A percentile compares a stretch with the other conserved stretches of the same genome.
Evolutionary conservation across 2,888 invertebrate genomes (phyloP).

Genomic region (Clusia tigrina): DNA sequence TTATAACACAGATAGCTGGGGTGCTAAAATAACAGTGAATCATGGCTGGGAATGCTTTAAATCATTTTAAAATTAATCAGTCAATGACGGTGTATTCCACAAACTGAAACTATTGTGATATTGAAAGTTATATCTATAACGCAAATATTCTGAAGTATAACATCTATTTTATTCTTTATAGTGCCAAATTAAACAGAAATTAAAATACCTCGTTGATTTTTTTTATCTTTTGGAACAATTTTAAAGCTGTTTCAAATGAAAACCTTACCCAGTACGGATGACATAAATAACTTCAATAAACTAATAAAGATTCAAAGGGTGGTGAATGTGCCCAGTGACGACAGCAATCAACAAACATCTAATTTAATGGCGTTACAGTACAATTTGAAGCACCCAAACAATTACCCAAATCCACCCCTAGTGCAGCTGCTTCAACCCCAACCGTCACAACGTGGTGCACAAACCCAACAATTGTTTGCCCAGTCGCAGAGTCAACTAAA

Average conservation of each 20-base stretch:
- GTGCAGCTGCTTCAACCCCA: conserved; percentile 31
- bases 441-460: conserved; percentile 30
- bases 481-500: conserved; percentile 58
- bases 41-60: no score
- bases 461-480: conserved; percentile 46
- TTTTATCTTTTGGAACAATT: no score
- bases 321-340: conserved; percentile 44
- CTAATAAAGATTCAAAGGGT: conserved; percentile 56
- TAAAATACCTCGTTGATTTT: no score
- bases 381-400: conserved; percentile 58
- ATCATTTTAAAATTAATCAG: no score
- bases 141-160: no score
- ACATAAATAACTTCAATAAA: conserved; percentile 58
- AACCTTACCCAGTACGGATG: conserved; percentile 56
- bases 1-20: no score
- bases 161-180: no score
- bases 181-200: no score
- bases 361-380: conserved; percentile 59
- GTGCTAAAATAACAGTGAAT: no score
- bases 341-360: conserved; percentile 27
- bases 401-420: conserved; percentile 41
- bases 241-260: conserved; percentile 60
- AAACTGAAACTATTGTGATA: no score
- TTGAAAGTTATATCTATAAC: no score
- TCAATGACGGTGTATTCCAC: no score